These are phyloP conservation scores for Megaustenia siamemsis DNA, from an alignment of 2,888 invertebrate species.

Conservation along the genomic window DNA sequence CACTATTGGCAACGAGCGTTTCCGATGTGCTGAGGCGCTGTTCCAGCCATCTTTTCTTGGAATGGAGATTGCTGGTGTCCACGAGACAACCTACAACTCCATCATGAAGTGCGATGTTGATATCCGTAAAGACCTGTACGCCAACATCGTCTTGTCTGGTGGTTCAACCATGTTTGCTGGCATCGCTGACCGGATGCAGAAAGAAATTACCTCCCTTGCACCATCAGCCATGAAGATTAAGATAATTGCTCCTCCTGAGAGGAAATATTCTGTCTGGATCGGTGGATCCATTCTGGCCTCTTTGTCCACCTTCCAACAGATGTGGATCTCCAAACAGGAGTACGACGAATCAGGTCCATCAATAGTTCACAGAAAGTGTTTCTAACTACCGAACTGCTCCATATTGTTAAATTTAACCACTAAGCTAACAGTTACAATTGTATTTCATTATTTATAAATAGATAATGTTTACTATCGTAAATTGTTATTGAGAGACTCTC, in stretches of 20 bases:
- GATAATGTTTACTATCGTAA: too few species aligned
- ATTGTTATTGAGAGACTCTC: too few species aligned
- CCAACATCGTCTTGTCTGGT: slow-evolving; percentile 87
- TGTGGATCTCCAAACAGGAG: slow-evolving; percentile 56
- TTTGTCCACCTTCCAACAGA: slow-evolving; percentile 85
- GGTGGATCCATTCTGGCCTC: slow-evolving; percentile 75
- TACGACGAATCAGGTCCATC: slow-evolving; percentile 22
- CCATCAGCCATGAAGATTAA: slow-evolving; percentile 85
- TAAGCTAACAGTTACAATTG: too few species aligned
- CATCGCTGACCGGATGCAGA: slow-evolving; percentile 98
- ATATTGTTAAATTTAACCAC: too few species aligned
- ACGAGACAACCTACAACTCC: background rate
- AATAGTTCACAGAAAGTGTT: slow-evolving; percentile 17
- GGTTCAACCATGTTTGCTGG: slow-evolving; percentile 98
- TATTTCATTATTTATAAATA: too few species aligned
- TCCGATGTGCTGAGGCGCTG: slow-evolving; percentile 71
- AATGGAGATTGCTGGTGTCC: slow-evolving; percentile 63
- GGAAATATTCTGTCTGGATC: too few species aligned
- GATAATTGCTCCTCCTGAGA: slow-evolving; percentile 94
- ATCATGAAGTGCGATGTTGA: slow-evolving; percentile 11
- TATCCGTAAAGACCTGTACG: background rate
- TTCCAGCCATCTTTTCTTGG: slow-evolving; percentile 77
- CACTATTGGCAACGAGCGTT: slow-evolving; percentile 77
- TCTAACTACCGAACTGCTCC: too few species aligned
- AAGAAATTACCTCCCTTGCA: slow-evolving; percentile 93